These are phyloP conservation scores for Aphis craccivora DNA, from an alignment of 1,140 invertebrate genomes.

Conservation along the genomic window DNA sequence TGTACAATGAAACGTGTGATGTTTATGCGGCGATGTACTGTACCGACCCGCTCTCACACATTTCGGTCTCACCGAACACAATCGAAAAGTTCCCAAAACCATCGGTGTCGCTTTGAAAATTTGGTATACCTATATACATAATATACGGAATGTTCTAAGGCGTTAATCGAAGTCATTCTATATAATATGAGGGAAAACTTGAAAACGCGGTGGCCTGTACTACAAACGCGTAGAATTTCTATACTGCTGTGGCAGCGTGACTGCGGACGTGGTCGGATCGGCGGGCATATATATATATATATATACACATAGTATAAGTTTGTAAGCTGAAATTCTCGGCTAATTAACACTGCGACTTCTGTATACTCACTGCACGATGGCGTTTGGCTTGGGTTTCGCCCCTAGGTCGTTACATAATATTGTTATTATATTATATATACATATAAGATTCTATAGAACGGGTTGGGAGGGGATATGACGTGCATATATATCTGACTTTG, in stretches of 20 bases:
- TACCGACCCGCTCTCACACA: not conserved
- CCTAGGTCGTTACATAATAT: not conserved
- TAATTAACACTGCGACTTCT: conserved; percentile 51
- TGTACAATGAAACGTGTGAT: not conserved
- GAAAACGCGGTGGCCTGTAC: not conserved
- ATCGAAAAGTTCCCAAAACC: not conserved
- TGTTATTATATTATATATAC: not conserved
- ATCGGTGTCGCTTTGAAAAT: not conserved
- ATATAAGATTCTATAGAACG: not conserved
- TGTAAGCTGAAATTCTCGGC: conserved; percentile 40
- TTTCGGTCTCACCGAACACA: not conserved
- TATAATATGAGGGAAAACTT: not conserved
- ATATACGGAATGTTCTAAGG: not conserved
- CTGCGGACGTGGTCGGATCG: not conserved
- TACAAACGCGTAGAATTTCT: not conserved
- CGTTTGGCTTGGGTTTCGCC: not conserved
- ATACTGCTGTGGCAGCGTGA: not conserved
- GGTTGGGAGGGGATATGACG: not conserved
- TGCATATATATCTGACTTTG: not conserved
- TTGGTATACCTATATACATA: not conserved
- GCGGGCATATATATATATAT: not conserved
- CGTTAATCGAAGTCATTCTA: not conserved
- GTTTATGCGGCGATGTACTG: not conserved
- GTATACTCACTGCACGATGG: not conserved
- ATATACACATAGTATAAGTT: not conserved